Base-by-base conservation (phyloP, 2,797 vertebrate species). In the Uromys caudimaculatus region DNA sequence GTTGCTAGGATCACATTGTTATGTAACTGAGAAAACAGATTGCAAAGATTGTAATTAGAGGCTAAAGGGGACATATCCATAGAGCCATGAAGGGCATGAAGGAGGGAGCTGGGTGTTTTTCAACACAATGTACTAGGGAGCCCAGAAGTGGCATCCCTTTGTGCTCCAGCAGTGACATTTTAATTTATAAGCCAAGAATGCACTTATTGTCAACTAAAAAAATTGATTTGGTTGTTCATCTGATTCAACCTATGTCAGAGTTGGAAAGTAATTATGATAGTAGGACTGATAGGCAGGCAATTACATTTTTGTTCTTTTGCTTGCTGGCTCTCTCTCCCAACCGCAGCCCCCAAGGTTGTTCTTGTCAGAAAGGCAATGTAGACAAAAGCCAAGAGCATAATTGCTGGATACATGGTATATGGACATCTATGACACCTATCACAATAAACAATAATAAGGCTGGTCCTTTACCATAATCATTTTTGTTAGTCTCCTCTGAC, bases 231-330 rank as follows among this genome's bases (percentile, higher is more conserved):
- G 95, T 97, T 98, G 98, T 98, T 98, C 98, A 98, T 98, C 98
- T 98, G 98, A 98, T 98, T 98, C 98, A 98, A 97, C 95, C 96
- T 95, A 91, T 98, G 98, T 98, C 98, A 98, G 98, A 98, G 97
- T 98, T 98, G 97, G 97, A 98, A 98, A 98, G 98, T 98, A 98
- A 98, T 99, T 98, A 98, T 98, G 98, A 98, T 98, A 98, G 98
- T 93, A 73, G 97, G 97, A 94, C 97, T 98, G 98, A 99, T 98
- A 98, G 98, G 97, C 97, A 98, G 97, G 97, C 98, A 98, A 98
- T 98, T 98, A 98, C 98, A 97, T 97, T 98, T 98, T 97, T 98
- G 84, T 98, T 98, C 97, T 97, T 96, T 97, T 16, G 67, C 67
- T 88, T 85, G 94, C 88, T 94, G 62, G 90, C 16, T 85, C 41